Evolutionary conservation across 2,113 vertebrate genomes (phyloP).

Genomic region (Labeo rohita): DNA sequence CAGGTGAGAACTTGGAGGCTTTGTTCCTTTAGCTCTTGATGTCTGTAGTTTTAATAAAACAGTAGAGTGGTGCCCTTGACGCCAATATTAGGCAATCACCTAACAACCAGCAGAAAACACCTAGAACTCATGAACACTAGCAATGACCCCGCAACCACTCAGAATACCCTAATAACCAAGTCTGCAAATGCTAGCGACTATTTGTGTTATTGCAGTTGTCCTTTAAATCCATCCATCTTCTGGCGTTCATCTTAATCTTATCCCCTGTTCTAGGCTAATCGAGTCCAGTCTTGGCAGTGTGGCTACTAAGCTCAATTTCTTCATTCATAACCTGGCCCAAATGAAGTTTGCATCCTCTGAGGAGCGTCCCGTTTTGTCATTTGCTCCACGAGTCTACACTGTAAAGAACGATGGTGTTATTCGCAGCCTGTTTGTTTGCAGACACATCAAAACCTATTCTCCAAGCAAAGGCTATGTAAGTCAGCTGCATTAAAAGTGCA

Average conservation of each 20-base stretch:
- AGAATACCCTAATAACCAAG: neutral
- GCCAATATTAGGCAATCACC: neutral
- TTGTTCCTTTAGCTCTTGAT: neutral
- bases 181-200: no score
- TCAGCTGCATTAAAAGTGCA: slow-evolving; percentile 35
- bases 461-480: slow-evolving; percentile 91
- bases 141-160: neutral
- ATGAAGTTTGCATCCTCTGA: slow-evolving; percentile 93
- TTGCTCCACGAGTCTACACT: slow-evolving; percentile 84
- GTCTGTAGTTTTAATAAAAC: neutral
- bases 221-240: neutral
- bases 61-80: neutral
- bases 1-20: slow-evolving; percentile 72
- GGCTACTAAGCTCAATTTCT: slow-evolving; percentile 99
- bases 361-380: slow-evolving; percentile 84
- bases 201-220: neutral
- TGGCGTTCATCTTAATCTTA: neutral
- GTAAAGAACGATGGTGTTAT: slow-evolving; percentile 83
- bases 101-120: neutral
- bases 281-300: slow-evolving; percentile 97
- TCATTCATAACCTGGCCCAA: slow-evolving; percentile 98
- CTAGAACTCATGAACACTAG: no score
- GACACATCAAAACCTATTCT: slow-evolving; percentile 82
- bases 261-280: slow-evolving; percentile 80
- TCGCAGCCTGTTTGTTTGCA: slow-evolving; percentile 85